Evolutionary conservation across 1,140 invertebrate species (phyloP), one percentile per base, ranked within the genome.

Genomic region (Zaprionus lachaisei): DNA sequence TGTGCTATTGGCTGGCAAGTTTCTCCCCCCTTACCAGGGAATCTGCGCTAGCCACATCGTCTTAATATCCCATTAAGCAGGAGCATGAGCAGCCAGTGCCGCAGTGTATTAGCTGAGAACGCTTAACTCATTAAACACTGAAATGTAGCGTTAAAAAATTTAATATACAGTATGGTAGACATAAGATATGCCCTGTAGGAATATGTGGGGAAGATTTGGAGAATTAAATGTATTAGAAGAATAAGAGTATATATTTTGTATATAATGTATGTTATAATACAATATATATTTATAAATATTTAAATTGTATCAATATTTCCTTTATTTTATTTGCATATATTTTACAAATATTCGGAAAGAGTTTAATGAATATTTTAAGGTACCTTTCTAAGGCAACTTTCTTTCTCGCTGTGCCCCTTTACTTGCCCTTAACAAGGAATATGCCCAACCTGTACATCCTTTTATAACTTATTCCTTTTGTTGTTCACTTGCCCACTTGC

Each of bases 1-100:
- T 87, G 84, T 84, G 81, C 74, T 83, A 81, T 89, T 87, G 83
- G 80, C 80, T 86, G 77, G 83, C 63, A 80, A 87, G 83, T 83
- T 80, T 75, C 68, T 54, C 11, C 38, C 37, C 17, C 51, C 24
- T 28, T n/a, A 9, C 56, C 55, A 49, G 54, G 5, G 12, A 38
- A 38, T 17, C n/a, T n/a, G 38, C 5, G 15, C 38, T 41, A 41
- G 61, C 54, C 61, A 49, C 44, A 12, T 62, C 76, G 55, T 73
- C 85, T 81, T 89, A 80, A 89, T 89, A 79, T 74, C 69, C 79
- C 70, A 90, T 89, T 83, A 89, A 84, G 72, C 31, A 14, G 20
- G 9, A 22, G 20, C 47, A 12, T 20, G 9, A 20, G 47, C 47
- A 9, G 20, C 47, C 17, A 44, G 15, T 17, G 47, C 66, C 77